Conservation (phyloP, 2,113 vertebrate genomes). For the Psettodes erumei region DNA sequence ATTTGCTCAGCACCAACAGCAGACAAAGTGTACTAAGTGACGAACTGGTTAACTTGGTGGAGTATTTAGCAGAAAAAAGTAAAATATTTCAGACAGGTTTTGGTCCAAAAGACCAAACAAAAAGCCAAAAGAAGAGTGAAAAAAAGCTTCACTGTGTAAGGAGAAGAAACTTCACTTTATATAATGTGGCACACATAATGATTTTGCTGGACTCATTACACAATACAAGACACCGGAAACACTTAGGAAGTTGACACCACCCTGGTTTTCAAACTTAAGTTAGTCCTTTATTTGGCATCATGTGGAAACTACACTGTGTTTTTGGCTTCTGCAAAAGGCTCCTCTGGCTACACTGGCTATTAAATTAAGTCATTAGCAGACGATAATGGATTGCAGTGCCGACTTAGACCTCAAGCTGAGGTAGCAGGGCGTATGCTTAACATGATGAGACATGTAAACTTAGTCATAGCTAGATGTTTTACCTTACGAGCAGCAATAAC, state of each 20-base stretch:
- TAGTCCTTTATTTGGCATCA: not conserved
- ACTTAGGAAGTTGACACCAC: not conserved
- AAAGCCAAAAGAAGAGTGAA: not conserved
- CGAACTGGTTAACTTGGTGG: not conserved
- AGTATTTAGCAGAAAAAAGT: not conserved
- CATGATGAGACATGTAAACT: not conserved
- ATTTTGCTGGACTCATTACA: not conserved
- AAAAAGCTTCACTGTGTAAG: not conserved
- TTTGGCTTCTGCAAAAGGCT: not conserved
- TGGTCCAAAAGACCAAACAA: not conserved
- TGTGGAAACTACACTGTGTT: not conserved
- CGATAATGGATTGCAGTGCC: not conserved
- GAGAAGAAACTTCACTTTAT: not conserved
- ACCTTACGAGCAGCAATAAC: not conserved
- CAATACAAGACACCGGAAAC: not conserved
- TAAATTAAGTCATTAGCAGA: not conserved
- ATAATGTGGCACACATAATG: not conserved
- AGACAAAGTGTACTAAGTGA: not conserved
- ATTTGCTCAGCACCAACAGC: not conserved
- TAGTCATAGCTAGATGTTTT: not conserved
- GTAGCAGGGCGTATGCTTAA: not conserved
- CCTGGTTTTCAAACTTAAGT: not conserved
- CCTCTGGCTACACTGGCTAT: not conserved
- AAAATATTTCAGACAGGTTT: not conserved
- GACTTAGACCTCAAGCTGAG: not conserved